A percentile compares a stretch with the other conserved stretches of the same genome.
Evolutionary conservation across 2,888 invertebrate species (phyloP).

Genomic region (Chironomus tentans): DNA sequence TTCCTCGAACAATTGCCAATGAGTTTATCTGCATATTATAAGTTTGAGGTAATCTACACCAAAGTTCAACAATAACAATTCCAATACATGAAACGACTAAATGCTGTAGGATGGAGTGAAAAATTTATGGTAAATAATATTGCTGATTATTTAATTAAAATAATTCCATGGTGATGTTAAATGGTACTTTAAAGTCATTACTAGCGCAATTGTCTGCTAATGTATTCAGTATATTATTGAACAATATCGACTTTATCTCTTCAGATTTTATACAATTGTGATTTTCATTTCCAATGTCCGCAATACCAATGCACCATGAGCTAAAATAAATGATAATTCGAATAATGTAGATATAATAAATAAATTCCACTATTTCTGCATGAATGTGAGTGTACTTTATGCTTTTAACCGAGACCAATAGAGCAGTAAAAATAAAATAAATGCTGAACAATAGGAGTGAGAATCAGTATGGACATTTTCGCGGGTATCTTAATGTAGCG

Average conservation of each 20-base stretch:
- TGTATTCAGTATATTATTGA: background rate
- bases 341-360: background rate
- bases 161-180: background rate
- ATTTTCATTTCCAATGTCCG: background rate
- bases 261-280: background rate
- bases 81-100: too few species aligned
- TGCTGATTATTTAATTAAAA: constrained; percentile 8
- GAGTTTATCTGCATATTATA: too few species aligned
- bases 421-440: background rate
- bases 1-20: too few species aligned
- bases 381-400: background rate
- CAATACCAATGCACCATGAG: background rate
- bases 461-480: background rate
- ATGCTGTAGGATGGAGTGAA: background rate
- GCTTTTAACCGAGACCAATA: constrained; percentile 1
- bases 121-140: background rate
- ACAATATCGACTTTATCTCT: background rate
- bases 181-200: background rate
- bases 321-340: background rate
- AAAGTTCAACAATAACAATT: too few species aligned
- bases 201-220: background rate
- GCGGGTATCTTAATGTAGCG: too few species aligned
- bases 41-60: too few species aligned
- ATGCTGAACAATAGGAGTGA: background rate
- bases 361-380: background rate